Percentiles rank a stretch among this genome's conserved stretches.
Conservation (phyloP, 2,113 vertebrate species). For the Spheniscus mendiculus region DNA sequence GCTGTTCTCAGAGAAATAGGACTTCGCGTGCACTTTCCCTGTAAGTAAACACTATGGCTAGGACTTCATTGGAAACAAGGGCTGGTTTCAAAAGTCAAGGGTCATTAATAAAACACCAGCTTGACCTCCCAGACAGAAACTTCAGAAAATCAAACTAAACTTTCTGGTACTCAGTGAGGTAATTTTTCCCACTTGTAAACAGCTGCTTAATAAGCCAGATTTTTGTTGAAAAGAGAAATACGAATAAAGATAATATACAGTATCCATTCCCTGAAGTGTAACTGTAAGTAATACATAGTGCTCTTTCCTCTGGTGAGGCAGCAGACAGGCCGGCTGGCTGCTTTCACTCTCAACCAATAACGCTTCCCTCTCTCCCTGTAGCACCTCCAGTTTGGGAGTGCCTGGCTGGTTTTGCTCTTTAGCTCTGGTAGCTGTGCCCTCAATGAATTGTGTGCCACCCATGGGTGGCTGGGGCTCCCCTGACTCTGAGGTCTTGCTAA, state of each 20-base stretch:
- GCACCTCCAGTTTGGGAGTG: neutral
- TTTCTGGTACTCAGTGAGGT: neutral
- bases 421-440: neutral
- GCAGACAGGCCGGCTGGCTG: neutral
- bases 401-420: neutral
- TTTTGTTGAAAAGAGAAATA: neutral
- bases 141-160: neutral
- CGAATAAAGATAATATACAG: neutral
- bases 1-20: neutral
- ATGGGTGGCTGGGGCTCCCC: rapidly evolving
- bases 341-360: neutral
- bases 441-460: neutral
- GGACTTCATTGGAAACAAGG: neutral
- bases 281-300: neutral
- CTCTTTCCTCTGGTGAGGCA: neutral
- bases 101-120: neutral
- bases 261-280: neutral
- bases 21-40: neutral
- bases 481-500: neutral
- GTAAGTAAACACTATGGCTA: neutral
- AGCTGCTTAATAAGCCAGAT: neutral
- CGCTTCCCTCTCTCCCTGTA: neutral
- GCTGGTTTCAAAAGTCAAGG: neutral
- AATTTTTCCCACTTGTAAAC: neutral
- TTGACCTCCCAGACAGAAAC: neutral